Evolutionary conservation across 2,113 vertebrate genomes (phyloP).

Genomic region (Albula glossodonta): DNA sequence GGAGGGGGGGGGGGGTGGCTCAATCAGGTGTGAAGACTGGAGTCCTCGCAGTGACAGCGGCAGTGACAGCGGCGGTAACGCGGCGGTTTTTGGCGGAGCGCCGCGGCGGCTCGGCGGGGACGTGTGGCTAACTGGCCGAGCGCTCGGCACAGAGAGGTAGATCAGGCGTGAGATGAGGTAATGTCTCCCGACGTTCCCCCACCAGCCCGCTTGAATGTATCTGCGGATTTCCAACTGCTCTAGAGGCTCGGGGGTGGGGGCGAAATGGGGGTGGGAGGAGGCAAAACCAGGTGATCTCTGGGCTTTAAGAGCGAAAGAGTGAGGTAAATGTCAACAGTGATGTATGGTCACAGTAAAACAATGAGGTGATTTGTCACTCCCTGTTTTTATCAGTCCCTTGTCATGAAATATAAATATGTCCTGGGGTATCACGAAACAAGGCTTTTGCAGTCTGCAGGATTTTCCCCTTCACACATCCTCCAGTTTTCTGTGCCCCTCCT

Average conservation of each 20-base stretch:
- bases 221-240: not conserved
- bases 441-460: not conserved
- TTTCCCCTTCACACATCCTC: too few species aligned
- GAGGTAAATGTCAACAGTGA: conserved; percentile 1
- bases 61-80: not conserved
- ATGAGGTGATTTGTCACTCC: not conserved
- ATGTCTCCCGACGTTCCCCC: not conserved
- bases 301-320: not conserved
- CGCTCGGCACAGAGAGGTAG: not conserved
- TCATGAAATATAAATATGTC: not conserved
- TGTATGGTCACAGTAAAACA: not conserved
- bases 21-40: not conserved
- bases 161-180: not conserved
- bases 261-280: not conserved
- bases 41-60: not conserved
- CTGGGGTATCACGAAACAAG: not conserved
- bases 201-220: not conserved
- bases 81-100: not conserved
- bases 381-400: not conserved
- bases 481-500: not conserved
- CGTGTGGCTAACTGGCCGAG: not conserved
- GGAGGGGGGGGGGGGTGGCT: not conserved
- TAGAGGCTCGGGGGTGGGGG: not conserved
- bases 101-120: not conserved
- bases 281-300: not conserved